Evolutionary conservation across 2,888 invertebrate species (phyloP), one percentile per base, ranked within the genome.

Genomic region (Adela reaumurella): DNA sequence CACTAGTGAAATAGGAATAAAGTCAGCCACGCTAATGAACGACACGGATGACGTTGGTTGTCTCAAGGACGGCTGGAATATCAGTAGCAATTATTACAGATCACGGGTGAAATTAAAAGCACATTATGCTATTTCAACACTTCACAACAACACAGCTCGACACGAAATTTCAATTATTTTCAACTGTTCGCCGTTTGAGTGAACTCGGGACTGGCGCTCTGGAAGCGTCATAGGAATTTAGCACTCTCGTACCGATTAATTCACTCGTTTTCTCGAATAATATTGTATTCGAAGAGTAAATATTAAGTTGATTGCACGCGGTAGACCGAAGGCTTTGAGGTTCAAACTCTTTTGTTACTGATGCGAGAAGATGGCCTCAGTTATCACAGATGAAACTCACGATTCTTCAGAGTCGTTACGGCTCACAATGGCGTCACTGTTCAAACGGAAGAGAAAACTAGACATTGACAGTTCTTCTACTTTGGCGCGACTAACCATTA

Each of bases 361-460:
- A 65, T 65, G 74, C 76, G 74, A 71, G 71, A 68, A 74, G 86
- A 87, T 86, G 83, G 83, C 82, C 69, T 79, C 76, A 83, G 84
- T 83, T 86, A 83, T 82, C 77, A 67, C 70, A 76, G 88, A 86
- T 86, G 82, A 74, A 81, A 83, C 82, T 83, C 76, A 74, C 79
- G 76, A 76, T 73, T 70, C 68, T 63, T 62, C 68, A 77, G 82
- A 86, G 88, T 87, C 87, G 86, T 86, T 89, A 88, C 83, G 86
- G 88, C 81, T 85, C 87, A 88, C 88, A 89, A 89, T 89, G 88
- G 88, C 88, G 88, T 88, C 86, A 84, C 82, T 83, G 79, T 70
- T 70, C 68, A 67, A 74, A 77, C 67, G 74, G 74, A 74, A 73
- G 72, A 63, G 65, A 45, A 52, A 56, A 54, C 49, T 50, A 62